Percentiles rank a stretch among this genome's conserved stretches.
Conservation (phyloP, 1,140 invertebrate species). For the Lucilia cuprina region DNA sequence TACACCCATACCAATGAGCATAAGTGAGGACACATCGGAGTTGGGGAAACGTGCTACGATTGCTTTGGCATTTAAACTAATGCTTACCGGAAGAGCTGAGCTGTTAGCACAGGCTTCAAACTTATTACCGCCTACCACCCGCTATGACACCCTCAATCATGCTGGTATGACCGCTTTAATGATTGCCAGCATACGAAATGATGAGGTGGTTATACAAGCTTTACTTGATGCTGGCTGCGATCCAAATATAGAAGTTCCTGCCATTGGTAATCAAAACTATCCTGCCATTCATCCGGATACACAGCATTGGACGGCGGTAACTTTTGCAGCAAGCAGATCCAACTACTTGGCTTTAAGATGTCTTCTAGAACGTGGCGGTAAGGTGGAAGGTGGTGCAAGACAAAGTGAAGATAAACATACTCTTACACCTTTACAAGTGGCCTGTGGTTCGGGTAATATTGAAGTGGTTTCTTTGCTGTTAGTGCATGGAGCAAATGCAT, state of each 20-base stretch:
- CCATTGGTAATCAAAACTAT: slow-evolving; percentile 54
- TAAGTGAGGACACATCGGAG: slow-evolving; percentile 56
- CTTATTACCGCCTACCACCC: slow-evolving; percentile 75
- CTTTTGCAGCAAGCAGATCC: slow-evolving; percentile 72
- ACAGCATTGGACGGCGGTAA: slow-evolving; percentile 80
- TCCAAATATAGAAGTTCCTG: slow-evolving; percentile 75
- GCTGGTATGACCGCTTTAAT: slow-evolving; percentile 82
- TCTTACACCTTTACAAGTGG: slow-evolving; percentile 84
- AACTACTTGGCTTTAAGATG: slow-evolving; percentile 67
- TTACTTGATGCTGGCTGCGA: slow-evolving; percentile 81
- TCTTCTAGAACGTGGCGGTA: slow-evolving; percentile 79
- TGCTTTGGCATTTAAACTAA: slow-evolving; percentile 81
- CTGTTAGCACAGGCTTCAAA: slow-evolving; percentile 79
- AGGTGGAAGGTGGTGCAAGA: slow-evolving; percentile 83
- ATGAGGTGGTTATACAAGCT: slow-evolving; percentile 75
- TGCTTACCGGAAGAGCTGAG: slow-evolving; percentile 78
- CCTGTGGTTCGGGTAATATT: slow-evolving; percentile 79
- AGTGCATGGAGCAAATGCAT: slow-evolving; percentile 84
- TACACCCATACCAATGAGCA: slow-evolving; percentile 18
- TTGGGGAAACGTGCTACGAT: slow-evolving; percentile 70
- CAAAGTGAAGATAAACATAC: slow-evolving; percentile 84
- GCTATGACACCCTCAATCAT: slow-evolving; percentile 78
- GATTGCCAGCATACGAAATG: slow-evolving; percentile 79
- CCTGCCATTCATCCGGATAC: slow-evolving; percentile 72
- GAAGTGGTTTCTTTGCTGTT: slow-evolving; percentile 82